These are phyloP conservation scores for Isotomurus palustris DNA, from an alignment of 2,888 invertebrate genomes.

Conservation along the genomic window DNA sequence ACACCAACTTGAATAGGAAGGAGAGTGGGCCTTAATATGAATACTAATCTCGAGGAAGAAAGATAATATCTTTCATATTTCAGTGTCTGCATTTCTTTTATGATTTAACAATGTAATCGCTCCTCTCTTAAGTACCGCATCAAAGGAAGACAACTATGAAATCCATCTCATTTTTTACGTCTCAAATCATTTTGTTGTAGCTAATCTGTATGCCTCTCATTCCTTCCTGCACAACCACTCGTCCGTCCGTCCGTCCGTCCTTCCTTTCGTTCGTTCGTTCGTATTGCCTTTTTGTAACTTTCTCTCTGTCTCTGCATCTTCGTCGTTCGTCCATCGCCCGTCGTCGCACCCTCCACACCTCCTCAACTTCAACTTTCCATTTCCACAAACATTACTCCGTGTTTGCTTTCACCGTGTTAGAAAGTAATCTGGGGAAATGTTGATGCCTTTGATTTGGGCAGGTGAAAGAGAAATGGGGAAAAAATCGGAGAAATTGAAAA, in stretches of 20 bases:
- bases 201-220: conserved; percentile 3
- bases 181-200: conserved; percentile 12
- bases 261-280: not conserved
- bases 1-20: not conserved
- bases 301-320: conserved; percentile 1
- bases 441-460: too few relatives aligned
- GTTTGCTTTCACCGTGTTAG: too few relatives aligned
- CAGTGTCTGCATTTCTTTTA: conserved; percentile 35
- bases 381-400: too few relatives aligned
- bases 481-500: conserved; percentile 11
- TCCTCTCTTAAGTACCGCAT: too few relatives aligned
- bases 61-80: conserved; percentile 39
- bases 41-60: not conserved
- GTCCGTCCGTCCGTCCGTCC: not conserved
- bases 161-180: conserved; percentile 10
- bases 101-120: conserved; percentile 36
- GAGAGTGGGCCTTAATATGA: not conserved
- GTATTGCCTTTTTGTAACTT: conserved; percentile 9
- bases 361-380: conserved; percentile 31
- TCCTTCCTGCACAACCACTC: too few relatives aligned
- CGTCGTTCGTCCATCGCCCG: not conserved
- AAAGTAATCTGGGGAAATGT: too few relatives aligned
- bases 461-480: conserved; percentile 24
- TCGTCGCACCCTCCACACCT: not conserved
- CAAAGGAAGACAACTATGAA: not conserved